Evolutionary conservation across 2,113 vertebrate species (phyloP).

Genomic region (Loxodonta africana): DNA sequence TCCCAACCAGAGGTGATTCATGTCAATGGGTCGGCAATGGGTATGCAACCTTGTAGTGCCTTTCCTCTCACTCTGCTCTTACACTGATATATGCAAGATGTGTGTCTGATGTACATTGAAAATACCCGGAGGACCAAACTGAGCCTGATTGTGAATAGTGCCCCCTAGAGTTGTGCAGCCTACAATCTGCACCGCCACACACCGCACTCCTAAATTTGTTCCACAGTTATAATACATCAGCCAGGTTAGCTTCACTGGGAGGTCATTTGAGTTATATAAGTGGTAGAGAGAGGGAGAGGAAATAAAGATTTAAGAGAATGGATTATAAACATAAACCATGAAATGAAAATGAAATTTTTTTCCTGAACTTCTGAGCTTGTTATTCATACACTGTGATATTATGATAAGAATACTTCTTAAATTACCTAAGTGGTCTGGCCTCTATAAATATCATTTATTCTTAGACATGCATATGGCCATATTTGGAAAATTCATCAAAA

Average conservation of each 20-base stretch:
- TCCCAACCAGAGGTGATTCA: neutral
- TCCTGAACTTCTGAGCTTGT: conserved; percentile 7
- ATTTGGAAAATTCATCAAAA: conserved; percentile 37
- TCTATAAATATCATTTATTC: neutral
- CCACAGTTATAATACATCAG: neutral
- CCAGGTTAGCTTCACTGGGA: neutral
- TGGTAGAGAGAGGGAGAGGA: neutral
- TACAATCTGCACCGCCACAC: neutral
- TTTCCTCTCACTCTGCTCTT: neutral
- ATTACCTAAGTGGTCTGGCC: neutral
- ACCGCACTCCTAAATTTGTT: neutral
- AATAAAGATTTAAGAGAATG: neutral
- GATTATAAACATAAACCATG: neutral
- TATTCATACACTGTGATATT: neutral
- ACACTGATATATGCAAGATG: neutral
- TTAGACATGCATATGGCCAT: neutral
- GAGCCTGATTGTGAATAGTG: neutral
- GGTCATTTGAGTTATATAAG: neutral
- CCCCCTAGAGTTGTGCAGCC: neutral
- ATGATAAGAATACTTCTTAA: neutral
- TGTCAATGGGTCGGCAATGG: neutral
- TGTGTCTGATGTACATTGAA: neutral
- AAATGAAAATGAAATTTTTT: neutral
- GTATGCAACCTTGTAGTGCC: neutral
- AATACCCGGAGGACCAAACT: neutral